phyloP scores from a whole-genome alignment of 2,797 vertebrate genomes.

The Crenichthys baileyi region DNA sequence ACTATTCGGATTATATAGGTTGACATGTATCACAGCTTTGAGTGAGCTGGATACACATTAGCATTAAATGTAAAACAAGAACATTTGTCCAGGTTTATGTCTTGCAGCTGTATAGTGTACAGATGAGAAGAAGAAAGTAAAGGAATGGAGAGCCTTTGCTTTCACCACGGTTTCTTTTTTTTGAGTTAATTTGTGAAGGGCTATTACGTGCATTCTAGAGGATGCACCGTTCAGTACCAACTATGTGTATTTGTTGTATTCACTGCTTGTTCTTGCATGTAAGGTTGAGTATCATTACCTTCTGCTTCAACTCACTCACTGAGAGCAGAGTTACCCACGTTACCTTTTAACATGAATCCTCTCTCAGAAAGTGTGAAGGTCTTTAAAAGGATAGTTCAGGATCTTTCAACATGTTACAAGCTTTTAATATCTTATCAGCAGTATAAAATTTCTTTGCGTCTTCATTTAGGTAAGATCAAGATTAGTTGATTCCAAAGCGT shows the following conservation, averaged over 20 bases:
- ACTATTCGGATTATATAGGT: not conserved
- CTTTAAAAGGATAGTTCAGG: not conserved
- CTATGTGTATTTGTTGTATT: conserved; percentile 41
- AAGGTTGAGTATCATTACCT: conserved; percentile 2
- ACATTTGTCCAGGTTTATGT: conserved; percentile 16
- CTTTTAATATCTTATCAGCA: not conserved
- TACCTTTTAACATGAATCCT: not conserved
- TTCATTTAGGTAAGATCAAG: not conserved
- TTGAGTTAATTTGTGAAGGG: conserved; percentile 73
- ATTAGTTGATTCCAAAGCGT: not conserved
- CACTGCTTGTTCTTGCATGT: conserved; percentile 40
- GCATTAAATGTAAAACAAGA: conserved; percentile 12
- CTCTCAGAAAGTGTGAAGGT: conserved; percentile 3
- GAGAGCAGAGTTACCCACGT: conserved; percentile 13
- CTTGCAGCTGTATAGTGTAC: conserved; percentile 34
- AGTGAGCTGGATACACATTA: not conserved
- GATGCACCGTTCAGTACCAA: conserved; percentile 56
- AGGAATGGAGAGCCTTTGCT: conserved; percentile 1
- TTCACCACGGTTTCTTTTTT: conserved; percentile 2
- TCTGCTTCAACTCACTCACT: conserved; percentile 12
- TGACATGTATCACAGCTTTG: not conserved
- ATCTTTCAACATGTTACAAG: not conserved
- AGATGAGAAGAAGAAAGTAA: conserved; percentile 25
- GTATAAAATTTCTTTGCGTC: not conserved
- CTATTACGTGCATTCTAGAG: conserved; percentile 60